Conservation (phyloP, 2,113 vertebrate genomes). For the Mesembrinibis cayennensis region DNA sequence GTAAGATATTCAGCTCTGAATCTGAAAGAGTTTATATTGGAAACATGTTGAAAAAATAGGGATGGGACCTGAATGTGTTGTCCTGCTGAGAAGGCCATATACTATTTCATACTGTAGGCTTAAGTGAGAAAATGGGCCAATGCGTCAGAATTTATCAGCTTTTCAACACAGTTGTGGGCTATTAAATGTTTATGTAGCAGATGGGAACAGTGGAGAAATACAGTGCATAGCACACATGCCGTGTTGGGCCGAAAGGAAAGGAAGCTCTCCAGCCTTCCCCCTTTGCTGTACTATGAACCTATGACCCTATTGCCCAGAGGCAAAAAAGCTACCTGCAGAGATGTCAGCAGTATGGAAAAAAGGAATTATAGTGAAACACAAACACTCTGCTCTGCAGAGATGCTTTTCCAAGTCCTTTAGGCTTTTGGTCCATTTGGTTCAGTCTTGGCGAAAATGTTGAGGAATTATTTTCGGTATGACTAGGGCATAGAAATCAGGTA, state of each 20-base stretch:
- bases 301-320: slow-evolving; percentile 32
- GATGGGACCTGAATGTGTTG: background rate
- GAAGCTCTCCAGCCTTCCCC: slow-evolving; percentile 33
- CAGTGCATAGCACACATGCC: background rate
- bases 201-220: slow-evolving; percentile 42
- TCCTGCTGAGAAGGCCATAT: background rate
- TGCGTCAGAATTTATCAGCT: slow-evolving; percentile 61
- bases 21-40: background rate
- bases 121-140: slow-evolving; percentile 18
- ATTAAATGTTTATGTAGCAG: slow-evolving; percentile 68
- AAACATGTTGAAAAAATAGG: background rate
- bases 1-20: slow-evolving; percentile 6
- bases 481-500: background rate
- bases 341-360: slow-evolving; percentile 29
- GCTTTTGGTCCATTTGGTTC: slow-evolving; percentile 8
- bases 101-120: background rate
- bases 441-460: background rate
- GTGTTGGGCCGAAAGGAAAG: slow-evolving; percentile 35
- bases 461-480: background rate
- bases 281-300: slow-evolving; percentile 39
- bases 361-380: background rate
- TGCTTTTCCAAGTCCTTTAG: background rate
- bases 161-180: slow-evolving; percentile 47
- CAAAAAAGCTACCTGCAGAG: slow-evolving; percentile 59
- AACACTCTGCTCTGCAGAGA: background rate